These are phyloP conservation scores for Pachypanchax playfairii DNA, from an alignment of 2,113 vertebrate species.

Conservation along the genomic window DNA sequence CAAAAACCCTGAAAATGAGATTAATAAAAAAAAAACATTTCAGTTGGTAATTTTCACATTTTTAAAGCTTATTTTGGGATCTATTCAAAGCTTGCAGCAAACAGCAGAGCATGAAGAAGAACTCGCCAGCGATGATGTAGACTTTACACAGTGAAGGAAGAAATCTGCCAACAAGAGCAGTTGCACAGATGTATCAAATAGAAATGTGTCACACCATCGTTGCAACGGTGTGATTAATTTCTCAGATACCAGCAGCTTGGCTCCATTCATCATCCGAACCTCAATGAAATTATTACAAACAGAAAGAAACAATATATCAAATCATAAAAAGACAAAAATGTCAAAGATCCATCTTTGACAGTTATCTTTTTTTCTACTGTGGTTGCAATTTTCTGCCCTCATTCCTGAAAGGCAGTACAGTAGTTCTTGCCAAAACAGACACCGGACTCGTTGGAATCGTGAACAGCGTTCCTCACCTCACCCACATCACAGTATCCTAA, in stretches of 20 bases:
- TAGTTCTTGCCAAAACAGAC: conserved; percentile 53
- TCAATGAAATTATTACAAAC: conserved; percentile 36
- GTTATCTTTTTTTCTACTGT: conserved; percentile 41
- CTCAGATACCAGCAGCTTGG: conserved; percentile 32
- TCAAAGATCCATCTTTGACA: conserved; percentile 48
- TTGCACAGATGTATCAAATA: conserved; percentile 52
- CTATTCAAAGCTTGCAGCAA: conserved; percentile 13
- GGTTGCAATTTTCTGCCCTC: conserved; percentile 57
- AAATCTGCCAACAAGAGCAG: conserved; percentile 50
- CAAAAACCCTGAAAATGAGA: conserved; percentile 15
- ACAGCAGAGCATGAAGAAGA: not conserved
- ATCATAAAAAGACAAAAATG: conserved; percentile 47
- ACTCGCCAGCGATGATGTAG: conserved; percentile 15
- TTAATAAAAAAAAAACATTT: conserved; percentile 32
- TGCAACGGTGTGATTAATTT: conserved; percentile 52
- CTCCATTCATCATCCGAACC: conserved; percentile 33
- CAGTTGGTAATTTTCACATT: not conserved
- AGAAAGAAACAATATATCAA: conserved; percentile 47
- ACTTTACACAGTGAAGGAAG: conserved; percentile 33
- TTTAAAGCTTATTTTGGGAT: conserved; percentile 30
- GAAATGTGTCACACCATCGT: conserved; percentile 34
- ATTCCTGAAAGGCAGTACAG: conserved; percentile 49
- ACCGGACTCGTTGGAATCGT: conserved; percentile 34
- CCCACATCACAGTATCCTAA: conserved; percentile 69
- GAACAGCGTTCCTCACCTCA: conserved; percentile 43